Conservation (phyloP, 35 echinoderm and acorn worm species). For the Heliocidaris erythrogramma region DNA sequence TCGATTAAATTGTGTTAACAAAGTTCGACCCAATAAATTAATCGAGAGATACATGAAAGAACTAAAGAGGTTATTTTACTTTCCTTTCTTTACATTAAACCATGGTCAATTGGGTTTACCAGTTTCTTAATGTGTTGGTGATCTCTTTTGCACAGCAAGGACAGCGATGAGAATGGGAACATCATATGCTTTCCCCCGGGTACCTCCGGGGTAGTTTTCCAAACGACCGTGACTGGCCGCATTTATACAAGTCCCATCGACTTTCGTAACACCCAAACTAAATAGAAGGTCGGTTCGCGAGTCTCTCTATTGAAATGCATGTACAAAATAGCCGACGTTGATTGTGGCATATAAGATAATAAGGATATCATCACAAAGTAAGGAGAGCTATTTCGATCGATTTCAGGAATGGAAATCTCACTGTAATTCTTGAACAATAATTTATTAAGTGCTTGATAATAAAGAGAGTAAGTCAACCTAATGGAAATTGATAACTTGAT, state of each 20-base stretch:
- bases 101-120: neutral
- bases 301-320: no score
- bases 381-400: neutral
- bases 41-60: neutral
- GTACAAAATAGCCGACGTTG: no score
- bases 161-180: neutral
- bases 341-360: no score
- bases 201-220: neutral
- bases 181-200: neutral
- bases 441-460: neutral
- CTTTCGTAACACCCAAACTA: neutral
- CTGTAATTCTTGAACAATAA: neutral
- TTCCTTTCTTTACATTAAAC: neutral
- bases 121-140: neutral
- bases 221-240: neutral
- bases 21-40: neutral
- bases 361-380: neutral
- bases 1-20: neutral
- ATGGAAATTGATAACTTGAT: no score
- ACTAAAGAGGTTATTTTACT: neutral
- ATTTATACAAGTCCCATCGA: neutral
- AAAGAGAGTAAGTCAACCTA: no score
- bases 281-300: neutral
- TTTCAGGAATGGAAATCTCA: neutral
- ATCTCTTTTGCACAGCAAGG: neutral